A percentile compares a stretch with the other conserved stretches of the same genome.
These are phyloP conservation scores for Eclectus roratus DNA, from an alignment of 2,113 vertebrate genomes.

Conservation along the genomic window DNA sequence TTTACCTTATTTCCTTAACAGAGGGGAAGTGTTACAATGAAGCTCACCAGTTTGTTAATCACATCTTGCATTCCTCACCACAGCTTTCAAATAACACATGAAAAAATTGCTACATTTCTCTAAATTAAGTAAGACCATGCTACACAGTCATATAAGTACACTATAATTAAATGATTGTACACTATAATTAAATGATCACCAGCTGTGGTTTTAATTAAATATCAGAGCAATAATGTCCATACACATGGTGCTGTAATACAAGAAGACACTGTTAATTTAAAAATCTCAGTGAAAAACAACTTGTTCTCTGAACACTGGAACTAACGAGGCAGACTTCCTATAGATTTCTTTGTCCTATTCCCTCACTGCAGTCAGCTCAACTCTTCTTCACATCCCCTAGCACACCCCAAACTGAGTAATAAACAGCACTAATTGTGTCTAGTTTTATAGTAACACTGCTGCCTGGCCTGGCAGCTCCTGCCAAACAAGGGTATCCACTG, in stretches of 20 bases:
- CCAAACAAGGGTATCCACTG: not conserved
- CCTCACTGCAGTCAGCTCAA: not conserved
- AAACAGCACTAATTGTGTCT: not conserved
- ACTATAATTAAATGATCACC: not conserved
- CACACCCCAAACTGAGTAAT: not conserved
- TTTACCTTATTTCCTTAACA: not conserved
- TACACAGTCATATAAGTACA: not conserved
- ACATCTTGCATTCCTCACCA: not conserved
- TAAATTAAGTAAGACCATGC: not conserved
- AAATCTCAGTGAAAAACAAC: not conserved
- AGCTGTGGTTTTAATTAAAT: constrained; percentile 21
- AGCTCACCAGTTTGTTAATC: not conserved
- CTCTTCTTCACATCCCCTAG: not conserved
- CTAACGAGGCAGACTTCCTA: not conserved
- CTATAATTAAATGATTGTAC: not conserved
- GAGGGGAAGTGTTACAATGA: not conserved
- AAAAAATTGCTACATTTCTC: not conserved
- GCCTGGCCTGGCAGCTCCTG: not conserved
- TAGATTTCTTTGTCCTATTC: not conserved
- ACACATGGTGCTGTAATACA: not conserved
- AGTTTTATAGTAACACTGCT: not conserved
- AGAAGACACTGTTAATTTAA: not conserved
- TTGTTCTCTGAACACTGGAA: not conserved
- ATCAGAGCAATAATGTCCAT: not conserved
- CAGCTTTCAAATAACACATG: not conserved